Evolutionary conservation across 1,140 invertebrate species (phyloP), one percentile per base, ranked within the genome.

Genomic region (Melipona quadrifasciata): DNA sequence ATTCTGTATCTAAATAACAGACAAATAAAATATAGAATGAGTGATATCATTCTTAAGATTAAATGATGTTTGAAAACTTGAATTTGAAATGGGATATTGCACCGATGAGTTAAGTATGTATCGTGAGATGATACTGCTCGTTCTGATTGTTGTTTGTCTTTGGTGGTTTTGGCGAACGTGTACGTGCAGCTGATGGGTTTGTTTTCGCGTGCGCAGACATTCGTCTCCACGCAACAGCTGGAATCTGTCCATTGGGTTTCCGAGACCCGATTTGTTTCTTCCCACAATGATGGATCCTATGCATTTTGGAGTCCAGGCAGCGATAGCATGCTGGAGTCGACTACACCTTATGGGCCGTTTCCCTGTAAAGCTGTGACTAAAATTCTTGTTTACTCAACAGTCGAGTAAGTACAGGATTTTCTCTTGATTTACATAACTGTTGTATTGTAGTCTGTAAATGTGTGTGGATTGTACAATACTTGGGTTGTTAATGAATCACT

Each of bases 251-350:
- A 97, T 87, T 98, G 98, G 96, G 96, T 97, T 93, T 94, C 94
- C 58, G 94, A 95, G 86, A 90, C 91, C 70, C 92, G 97, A 92
- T 99, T 99, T 94, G 97, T 98, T 80, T 99, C 97, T 84, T 98
- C 98, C n/a, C 99, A 99, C 95, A 98, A 98, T 92, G 99, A 99
- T 95, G 99, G 99, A 24, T 98, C 97, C 47, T 98, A 97, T 92
- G 96, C 97, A 19, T 96, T 96, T 73, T 99, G 99, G 98, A 96
- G 82, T 85, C 93, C 95, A 53, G 95, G 96, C 84, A 96, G 96
- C 76, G 96, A 97, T 67, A 85, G 53, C 1, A 95, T 96, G 82
- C 95, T 96, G 86, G 96, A 97, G 53, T 97, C 97, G 12, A 96
- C 96, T 80, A 98, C 98, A 0, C 97, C 97, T 1, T 99, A 99